Base-by-base conservation (phyloP, 2,113 vertebrate species). In the Clarias batrachus region DNA sequence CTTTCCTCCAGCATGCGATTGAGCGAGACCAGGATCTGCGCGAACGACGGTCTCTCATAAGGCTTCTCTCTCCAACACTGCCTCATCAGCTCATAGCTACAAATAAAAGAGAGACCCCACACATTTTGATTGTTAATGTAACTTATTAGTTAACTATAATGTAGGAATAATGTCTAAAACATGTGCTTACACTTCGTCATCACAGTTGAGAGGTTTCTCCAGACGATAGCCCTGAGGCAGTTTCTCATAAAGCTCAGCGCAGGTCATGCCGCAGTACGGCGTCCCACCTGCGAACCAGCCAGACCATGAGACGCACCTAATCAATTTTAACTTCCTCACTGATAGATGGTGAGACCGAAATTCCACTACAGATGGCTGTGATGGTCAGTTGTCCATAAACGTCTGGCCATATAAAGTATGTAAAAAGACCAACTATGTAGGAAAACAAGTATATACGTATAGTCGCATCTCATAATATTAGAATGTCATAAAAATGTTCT, bases 51-150 rank as follows among this genome's bases (percentile, higher is more conserved):
- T 74, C 96, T 95, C 92, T 97, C 96, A 0, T 97, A 97, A 0
- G 96, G 96, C 81, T 96, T 97, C 91, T 97, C 96, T 87, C 95
- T 93, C 96, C 96, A 97, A 87, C 96, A 97, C 14, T 97, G 96
- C 79, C 95, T 93, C 96, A 97, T 97, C 54, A 97, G 93, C 81
- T 97, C 96, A 92, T 94, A 97, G 88, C 96, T 97, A 91, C 77
- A 88, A 85, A 81, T 37, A 14, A 54, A 4, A 25, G 8, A 37
- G 5, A 48, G 48, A 8, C 48, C 6, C 23, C 0, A 2, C 16
- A 54, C n/a, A 37, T 2, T 14, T 16, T 30, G n/a, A 11, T 79
- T 37, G 59, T 59, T 79, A 10, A 12, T 10, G 5, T 33, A 27
- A 27, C 19, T 25, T 16, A 27, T 78, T 14, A 30, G 19, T 11